phyloP scores from a whole-genome alignment of 2,113 vertebrate genomes.

The Scomber scombrus region DNA sequence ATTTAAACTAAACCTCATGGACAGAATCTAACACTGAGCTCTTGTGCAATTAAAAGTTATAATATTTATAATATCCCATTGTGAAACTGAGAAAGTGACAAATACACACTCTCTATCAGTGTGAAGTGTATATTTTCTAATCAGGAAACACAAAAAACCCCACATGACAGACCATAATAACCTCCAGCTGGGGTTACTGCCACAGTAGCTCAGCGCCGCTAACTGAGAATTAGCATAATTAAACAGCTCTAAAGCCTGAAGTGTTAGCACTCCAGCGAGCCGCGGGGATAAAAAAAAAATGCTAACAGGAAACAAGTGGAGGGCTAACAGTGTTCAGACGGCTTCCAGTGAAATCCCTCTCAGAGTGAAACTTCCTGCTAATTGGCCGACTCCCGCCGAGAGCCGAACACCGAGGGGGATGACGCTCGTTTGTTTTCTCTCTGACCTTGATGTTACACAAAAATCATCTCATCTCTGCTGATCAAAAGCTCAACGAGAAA shows the following conservation, averaged over 20 bases:
- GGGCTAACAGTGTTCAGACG: background rate
- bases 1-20: no score
- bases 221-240: slow-evolving; percentile 49
- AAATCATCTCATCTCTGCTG: no score
- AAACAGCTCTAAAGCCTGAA: slow-evolving; percentile 37
- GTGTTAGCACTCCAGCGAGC: slow-evolving; percentile 17
- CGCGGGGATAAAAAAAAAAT: slow-evolving; percentile 5
- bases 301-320: slow-evolving; percentile 11
- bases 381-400: background rate
- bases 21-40: no score
- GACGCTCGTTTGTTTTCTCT: background rate
- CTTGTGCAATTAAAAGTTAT: no score
- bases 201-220: slow-evolving; percentile 14
- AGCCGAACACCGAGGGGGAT: no score
- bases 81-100: background rate
- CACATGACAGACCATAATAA: background rate
- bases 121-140: background rate
- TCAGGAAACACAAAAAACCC: no score
- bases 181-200: slow-evolving; percentile 16
- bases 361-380: background rate
- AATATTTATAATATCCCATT: no score
- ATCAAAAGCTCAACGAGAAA: no score
- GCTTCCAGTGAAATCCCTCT: background rate
- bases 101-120: background rate
- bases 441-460: background rate